Conservation (phyloP, 2,113 vertebrate species). For the Semnornis frantzii region DNA sequence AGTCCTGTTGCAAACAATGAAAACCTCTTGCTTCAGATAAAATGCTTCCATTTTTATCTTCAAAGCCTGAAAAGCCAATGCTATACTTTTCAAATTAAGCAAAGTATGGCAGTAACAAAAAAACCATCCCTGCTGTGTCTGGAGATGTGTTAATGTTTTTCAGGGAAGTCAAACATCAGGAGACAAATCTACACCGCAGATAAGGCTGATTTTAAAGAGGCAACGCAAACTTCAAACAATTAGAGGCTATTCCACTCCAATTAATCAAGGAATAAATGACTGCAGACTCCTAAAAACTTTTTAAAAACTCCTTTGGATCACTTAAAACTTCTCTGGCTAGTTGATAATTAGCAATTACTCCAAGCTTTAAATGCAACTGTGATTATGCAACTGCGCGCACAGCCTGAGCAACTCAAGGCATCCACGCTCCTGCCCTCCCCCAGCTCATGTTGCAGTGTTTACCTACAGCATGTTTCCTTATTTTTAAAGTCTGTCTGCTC, state of each 20-base stretch:
- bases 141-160: neutral
- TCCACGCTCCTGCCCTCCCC: neutral
- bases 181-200: neutral
- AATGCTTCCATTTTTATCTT: neutral
- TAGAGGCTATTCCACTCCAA: neutral
- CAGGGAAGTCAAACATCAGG: neutral
- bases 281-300: neutral
- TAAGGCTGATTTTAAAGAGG: neutral
- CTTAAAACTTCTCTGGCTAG: neutral
- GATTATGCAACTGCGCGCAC: accelerated
- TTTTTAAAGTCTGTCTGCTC: neutral
- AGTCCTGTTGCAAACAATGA: neutral
- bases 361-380: neutral
- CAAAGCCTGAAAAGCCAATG: neutral
- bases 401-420: neutral
- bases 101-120: neutral
- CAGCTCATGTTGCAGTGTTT: neutral
- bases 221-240: neutral
- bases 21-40: neutral
- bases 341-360: neutral
- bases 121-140: neutral
- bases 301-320: neutral
- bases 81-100: neutral
- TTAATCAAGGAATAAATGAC: neutral
- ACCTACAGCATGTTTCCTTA: neutral